phyloP scores from a whole-genome alignment of 1,140 invertebrate species.

The Aphidius gifuensis region DNA sequence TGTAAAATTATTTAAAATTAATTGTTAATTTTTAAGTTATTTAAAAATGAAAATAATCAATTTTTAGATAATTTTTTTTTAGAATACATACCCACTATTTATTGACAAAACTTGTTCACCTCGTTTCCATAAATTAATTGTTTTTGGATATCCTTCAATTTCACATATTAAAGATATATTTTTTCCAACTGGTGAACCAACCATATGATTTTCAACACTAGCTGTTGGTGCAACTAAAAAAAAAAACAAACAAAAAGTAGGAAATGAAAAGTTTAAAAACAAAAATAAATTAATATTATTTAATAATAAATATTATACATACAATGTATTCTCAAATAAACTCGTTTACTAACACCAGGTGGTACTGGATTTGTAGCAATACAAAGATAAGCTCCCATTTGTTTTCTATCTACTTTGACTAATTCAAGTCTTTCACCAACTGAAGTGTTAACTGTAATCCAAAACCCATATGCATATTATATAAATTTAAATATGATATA shows the following conservation, averaged over 20 bases:
- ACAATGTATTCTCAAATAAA: slow-evolving; percentile 75
- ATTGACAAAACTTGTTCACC: slow-evolving; percentile 49
- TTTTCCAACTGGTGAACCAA: slow-evolving; percentile 56
- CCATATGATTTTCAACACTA: slow-evolving; percentile 55
- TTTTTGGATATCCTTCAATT: slow-evolving; percentile 62
- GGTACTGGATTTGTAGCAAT: slow-evolving; percentile 75
- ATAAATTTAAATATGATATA: slow-evolving; percentile 3
- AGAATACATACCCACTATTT: slow-evolving; percentile 50
- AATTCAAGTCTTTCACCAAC: slow-evolving; percentile 63
- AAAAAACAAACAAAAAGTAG: too few relatives aligned
- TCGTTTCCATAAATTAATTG: slow-evolving; percentile 60
- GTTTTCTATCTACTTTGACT: slow-evolving; percentile 63
- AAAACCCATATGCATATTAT: slow-evolving; percentile 18
- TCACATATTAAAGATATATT: slow-evolving; percentile 57
- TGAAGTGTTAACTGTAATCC: slow-evolving; percentile 57
- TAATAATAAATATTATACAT: slow-evolving; percentile 51
- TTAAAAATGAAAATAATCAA: too few relatives aligned
- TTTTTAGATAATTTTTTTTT: too few relatives aligned
- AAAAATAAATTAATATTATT: not conserved
- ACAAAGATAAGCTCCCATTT: slow-evolving; percentile 75
- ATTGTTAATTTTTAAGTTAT: too few relatives aligned
- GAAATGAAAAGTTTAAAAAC: not conserved
- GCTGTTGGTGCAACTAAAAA: slow-evolving; percentile 55
- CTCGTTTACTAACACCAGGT: slow-evolving; percentile 71
- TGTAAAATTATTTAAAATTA: too few relatives aligned